A percentile compares a stretch with the other conserved stretches of the same genome.
Evolutionary conservation across 2,113 vertebrate genomes (phyloP).

Genomic region (Heptranchias perlo): DNA sequence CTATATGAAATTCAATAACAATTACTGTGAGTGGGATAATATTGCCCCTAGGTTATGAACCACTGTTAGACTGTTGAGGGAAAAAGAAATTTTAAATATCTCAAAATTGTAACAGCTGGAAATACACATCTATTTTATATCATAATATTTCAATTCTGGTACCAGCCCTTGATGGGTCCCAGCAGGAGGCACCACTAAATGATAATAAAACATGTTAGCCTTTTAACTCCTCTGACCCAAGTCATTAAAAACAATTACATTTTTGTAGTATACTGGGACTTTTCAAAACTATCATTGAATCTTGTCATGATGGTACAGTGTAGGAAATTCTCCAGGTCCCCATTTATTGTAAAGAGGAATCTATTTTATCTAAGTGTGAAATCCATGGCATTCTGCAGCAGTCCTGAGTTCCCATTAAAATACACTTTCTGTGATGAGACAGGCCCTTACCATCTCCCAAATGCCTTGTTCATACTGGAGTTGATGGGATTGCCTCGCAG

Average conservation of each 20-base stretch:
- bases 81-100: neutral
- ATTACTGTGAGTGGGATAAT: neutral
- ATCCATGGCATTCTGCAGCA: neutral
- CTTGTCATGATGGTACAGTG: neutral
- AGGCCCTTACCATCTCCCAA: neutral
- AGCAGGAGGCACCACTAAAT: neutral
- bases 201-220: conserved; percentile 11
- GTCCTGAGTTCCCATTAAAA: conserved; percentile 1
- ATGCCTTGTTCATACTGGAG: neutral
- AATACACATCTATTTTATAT: neutral
- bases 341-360: conserved; percentile 20
- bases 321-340: conserved; percentile 29
- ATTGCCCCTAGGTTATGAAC: neutral
- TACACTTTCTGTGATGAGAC: neutral
- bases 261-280: neutral
- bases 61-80: neutral
- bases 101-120: conserved; percentile 11
- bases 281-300: conserved; percentile 29
- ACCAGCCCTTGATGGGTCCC: neutral
- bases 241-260: conserved; percentile 33
- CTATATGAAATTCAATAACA: neutral
- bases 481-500: conserved; percentile 5
- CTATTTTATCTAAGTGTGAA: neutral
- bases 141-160: neutral
- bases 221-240: neutral